A percentile compares a stretch with the other conserved stretches of the same genome.
Evolutionary conservation across 2,113 vertebrate species (phyloP).

Genomic region (Ailurus styani): DNA sequence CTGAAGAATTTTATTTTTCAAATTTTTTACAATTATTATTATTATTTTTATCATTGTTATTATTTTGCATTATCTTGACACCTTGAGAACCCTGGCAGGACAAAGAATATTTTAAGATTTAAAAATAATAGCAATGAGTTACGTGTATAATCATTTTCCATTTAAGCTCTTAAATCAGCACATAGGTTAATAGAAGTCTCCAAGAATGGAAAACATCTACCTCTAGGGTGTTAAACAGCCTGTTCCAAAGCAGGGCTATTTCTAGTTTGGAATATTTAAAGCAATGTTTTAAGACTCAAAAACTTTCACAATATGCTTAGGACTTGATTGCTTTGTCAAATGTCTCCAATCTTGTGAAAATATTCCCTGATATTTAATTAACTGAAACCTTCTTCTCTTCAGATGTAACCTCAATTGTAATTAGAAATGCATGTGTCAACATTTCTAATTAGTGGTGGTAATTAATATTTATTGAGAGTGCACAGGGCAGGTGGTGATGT

Average conservation of each 20-base stretch:
- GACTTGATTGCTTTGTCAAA: conserved; percentile 55
- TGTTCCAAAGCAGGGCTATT: background rate
- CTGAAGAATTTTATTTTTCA: conserved; percentile 33
- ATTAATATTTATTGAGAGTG: conserved; percentile 70
- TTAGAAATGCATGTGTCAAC: conserved; percentile 64
- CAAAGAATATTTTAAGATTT: background rate
- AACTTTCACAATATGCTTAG: background rate
- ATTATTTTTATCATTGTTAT: background rate
- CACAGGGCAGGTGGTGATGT: conserved; percentile 37
- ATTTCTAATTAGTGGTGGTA: conserved; percentile 65
- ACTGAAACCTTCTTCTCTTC: conserved; percentile 51
- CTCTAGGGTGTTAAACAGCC: background rate
- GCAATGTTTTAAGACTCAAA: conserved; percentile 16
- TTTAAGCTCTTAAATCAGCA: conserved; percentile 30
- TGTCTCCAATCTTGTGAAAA: conserved; percentile 58
- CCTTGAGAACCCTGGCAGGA: background rate
- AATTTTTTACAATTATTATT: background rate
- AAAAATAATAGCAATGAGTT: background rate
- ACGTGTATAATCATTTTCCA: background rate
- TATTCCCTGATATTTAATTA: conserved; percentile 71
- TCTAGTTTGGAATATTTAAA: conserved; percentile 26
- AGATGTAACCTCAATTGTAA: conserved; percentile 64
- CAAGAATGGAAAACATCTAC: background rate
- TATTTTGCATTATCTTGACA: background rate
- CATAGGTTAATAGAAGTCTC: background rate